These are phyloP conservation scores for Serinus canaria DNA, from an alignment of 2,113 vertebrate genomes.

Conservation along the genomic window DNA sequence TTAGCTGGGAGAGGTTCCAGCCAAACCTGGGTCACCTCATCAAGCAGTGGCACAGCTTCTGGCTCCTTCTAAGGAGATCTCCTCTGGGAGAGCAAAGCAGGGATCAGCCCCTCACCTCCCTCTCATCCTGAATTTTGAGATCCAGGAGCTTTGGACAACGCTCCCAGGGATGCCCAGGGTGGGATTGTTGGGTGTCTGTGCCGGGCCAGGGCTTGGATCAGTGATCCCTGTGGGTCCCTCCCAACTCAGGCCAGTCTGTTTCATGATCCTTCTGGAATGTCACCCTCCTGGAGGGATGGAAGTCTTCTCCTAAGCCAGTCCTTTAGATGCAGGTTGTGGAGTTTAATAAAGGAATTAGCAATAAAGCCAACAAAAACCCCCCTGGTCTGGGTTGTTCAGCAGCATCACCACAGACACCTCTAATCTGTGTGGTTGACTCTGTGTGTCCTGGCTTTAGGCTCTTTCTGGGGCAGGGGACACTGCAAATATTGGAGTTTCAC, in stretches of 20 bases:
- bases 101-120: background rate
- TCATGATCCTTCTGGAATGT: background rate
- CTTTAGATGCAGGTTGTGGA: background rate
- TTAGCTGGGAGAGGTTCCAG: background rate
- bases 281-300: background rate
- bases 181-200: background rate
- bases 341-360: background rate
- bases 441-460: background rate
- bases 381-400: background rate
- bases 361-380: background rate
- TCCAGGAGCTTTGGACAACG: rapidly evolving
- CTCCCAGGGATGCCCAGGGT: background rate
- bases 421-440: background rate
- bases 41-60: background rate
- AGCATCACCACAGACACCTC: background rate
- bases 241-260: background rate
- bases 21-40: background rate
- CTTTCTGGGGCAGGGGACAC: background rate
- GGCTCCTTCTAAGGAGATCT: background rate
- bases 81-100: background rate
- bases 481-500: slow-evolving; percentile 1
- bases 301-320: background rate
- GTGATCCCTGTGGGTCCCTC: background rate
- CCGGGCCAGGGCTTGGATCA: background rate
- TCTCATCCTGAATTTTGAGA: background rate